Percentiles rank a stretch among this genome's conserved stretches.
Evolutionary conservation across 35 echinoderm and acorn worm species (phyloP).

Genomic region (Heliocidaris erythrogramma): DNA sequence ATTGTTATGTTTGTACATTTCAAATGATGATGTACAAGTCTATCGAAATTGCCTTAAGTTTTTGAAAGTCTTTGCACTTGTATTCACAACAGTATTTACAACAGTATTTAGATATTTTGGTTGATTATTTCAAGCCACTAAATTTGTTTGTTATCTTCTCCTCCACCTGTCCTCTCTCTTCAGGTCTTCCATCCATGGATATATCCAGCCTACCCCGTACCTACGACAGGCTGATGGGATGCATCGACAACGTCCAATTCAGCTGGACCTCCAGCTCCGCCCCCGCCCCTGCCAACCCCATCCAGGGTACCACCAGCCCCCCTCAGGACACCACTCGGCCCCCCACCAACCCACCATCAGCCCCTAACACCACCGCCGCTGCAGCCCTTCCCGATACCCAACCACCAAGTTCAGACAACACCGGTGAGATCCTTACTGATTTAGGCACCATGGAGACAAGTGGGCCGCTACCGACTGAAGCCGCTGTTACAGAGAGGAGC

Average conservation of each 20-base stretch:
- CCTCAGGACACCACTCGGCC: background rate
- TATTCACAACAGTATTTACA: too few relatives aligned
- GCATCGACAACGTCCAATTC: slow-evolving; percentile 13
- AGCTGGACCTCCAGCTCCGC: background rate
- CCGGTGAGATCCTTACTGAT: background rate
- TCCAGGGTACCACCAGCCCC: background rate
- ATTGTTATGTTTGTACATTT: too few relatives aligned
- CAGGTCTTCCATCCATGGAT: slow-evolving; percentile 15
- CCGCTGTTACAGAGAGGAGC: background rate
- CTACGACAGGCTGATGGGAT: slow-evolving; percentile 9
- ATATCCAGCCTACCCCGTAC: background rate
- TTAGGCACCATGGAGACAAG: background rate
- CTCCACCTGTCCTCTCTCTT: background rate
- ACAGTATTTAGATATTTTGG: too few relatives aligned
- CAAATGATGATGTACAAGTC: too few relatives aligned
- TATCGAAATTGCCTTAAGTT: too few relatives aligned
- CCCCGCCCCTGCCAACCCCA: background rate
- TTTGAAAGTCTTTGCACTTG: too few relatives aligned
- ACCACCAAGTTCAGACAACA: background rate
- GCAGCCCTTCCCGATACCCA: background rate
- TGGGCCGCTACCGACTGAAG: background rate
- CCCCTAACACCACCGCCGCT: background rate
- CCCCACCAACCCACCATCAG: background rate
- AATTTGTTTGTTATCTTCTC: background rate
- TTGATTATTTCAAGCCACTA: background rate